Percentiles rank a stretch among this genome's conserved stretches.
Conservation (phyloP, 2,113 vertebrate species). For the Cyphomyrus discorhynchus region DNA sequence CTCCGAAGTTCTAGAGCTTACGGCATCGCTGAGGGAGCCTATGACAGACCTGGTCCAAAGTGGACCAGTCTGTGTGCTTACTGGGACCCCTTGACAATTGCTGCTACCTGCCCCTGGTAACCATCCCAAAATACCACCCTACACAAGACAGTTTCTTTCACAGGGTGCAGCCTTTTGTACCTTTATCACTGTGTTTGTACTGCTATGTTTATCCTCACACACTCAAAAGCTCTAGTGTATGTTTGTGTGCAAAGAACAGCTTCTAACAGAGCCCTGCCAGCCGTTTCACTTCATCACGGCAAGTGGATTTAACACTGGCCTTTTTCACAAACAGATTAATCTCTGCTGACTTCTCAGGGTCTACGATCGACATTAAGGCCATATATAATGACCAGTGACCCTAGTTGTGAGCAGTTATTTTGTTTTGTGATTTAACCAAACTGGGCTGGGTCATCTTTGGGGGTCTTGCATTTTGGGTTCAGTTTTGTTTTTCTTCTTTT, state of each 20-base stretch:
- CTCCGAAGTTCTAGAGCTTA: no score
- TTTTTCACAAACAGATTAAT: not conserved
- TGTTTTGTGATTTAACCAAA: not conserved
- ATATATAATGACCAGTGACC: not conserved
- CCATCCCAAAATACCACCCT: not conserved
- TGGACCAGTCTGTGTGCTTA: not conserved
- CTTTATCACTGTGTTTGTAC: not conserved
- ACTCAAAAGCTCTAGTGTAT: not conserved
- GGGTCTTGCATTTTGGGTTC: not conserved
- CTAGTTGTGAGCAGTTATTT: not conserved
- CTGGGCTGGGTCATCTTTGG: no score
- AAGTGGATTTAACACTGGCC: not conserved
- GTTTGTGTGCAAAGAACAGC: not conserved
- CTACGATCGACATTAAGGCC: not conserved
- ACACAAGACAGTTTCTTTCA: not conserved
- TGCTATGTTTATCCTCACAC: not conserved
- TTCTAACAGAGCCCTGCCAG: not conserved
- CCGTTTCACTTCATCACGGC: not conserved
- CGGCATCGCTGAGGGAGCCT: not conserved
- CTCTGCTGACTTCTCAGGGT: not conserved
- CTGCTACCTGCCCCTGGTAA: not conserved
- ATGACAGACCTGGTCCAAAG: not conserved
- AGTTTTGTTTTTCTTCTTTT: not conserved
- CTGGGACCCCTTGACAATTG: not conserved
- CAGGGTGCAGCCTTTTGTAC: not conserved